A percentile compares a stretch with the other conserved stretches of the same genome.
These are phyloP conservation scores for Ovibos moschatus DNA, from an alignment of 2,113 vertebrate genomes.

Conservation along the genomic window DNA sequence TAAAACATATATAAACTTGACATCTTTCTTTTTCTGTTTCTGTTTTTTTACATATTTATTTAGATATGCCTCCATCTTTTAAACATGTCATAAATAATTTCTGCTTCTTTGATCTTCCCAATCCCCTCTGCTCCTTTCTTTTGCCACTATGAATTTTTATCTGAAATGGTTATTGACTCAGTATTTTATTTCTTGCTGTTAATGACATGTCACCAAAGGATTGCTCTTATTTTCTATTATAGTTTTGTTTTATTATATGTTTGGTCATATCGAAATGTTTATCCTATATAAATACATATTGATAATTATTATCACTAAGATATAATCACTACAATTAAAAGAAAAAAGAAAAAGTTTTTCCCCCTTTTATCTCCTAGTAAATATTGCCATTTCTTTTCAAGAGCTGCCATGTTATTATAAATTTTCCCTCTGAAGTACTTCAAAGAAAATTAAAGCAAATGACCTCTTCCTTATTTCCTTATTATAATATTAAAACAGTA, in stretches of 20 bases:
- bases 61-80: background rate
- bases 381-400: background rate
- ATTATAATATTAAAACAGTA: background rate
- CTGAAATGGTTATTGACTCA: background rate
- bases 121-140: background rate
- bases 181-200: constrained; percentile 24
- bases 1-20: background rate
- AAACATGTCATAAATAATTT: background rate
- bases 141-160: background rate
- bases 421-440: background rate
- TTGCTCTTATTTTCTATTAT: constrained; percentile 28
- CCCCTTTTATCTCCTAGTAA: background rate
- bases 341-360: background rate
- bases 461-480: background rate
- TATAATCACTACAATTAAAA: background rate
- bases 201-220: background rate
- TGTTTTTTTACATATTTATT: background rate
- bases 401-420: background rate
- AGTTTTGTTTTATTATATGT: background rate
- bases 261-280: background rate
- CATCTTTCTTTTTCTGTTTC: background rate
- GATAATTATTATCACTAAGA: background rate
- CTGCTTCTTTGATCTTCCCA: background rate
- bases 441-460: constrained; percentile 2
- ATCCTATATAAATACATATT: background rate